Conservation (phyloP, 1,140 invertebrate genomes). For the Calliopsis andreniformis region DNA sequence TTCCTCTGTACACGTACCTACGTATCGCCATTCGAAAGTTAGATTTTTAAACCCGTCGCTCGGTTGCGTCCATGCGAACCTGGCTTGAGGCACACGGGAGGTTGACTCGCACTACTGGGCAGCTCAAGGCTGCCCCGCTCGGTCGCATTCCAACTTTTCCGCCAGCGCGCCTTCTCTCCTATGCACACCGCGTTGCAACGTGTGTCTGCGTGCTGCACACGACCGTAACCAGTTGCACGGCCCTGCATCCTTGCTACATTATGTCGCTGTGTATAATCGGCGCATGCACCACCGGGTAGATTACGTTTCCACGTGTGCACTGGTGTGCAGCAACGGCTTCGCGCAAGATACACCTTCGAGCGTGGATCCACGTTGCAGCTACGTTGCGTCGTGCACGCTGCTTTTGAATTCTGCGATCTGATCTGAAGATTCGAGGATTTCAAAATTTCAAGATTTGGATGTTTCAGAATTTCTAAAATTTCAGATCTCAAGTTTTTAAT, state of each 20-base stretch:
- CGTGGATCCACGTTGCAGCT: neutral
- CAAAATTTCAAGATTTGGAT: no score
- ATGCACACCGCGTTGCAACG: constrained; percentile 15
- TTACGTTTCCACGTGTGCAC: constrained; percentile 23
- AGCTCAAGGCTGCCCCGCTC: constrained; percentile 72
- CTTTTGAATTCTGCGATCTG: neutral
- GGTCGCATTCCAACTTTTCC: constrained; percentile 71
- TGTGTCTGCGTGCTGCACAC: neutral
- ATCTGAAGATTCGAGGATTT: no score
- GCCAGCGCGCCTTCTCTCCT: constrained; percentile 61
- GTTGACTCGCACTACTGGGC: constrained; percentile 71
- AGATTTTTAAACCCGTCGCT: neutral
- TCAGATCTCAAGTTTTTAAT: no score
- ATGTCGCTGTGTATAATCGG: constrained; percentile 29
- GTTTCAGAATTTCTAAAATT: no score
- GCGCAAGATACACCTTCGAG: neutral
- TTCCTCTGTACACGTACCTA: no score
- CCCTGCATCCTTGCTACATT: constrained; percentile 36
- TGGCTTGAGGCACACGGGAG: constrained; percentile 51
- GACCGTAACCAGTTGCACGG: constrained; percentile 14
- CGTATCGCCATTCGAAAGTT: no score
- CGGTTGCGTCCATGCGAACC: constrained; percentile 29
- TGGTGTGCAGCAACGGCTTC: neutral
- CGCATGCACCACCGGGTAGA: constrained; percentile 5
- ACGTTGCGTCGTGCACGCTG: neutral